Evolutionary conservation across 2,113 vertebrate species (phyloP).

Genomic region (Romanogobio albipinnatus): DNA sequence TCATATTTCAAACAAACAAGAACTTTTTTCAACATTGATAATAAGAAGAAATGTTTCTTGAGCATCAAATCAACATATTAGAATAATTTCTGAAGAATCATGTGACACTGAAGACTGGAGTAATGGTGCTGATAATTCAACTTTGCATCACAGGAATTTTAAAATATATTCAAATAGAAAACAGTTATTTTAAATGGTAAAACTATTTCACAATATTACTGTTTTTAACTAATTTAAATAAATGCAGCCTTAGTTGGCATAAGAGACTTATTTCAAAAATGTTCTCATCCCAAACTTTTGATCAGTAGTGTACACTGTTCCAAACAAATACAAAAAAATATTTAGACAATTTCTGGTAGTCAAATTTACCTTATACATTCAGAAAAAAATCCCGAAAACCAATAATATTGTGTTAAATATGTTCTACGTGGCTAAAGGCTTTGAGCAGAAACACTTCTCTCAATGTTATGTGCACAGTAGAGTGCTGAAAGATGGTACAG

Average conservation of each 20-base stretch:
- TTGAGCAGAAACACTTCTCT: background rate
- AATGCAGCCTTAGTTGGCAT: background rate
- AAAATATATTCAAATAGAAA: background rate
- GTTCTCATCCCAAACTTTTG: background rate
- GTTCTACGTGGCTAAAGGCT: background rate
- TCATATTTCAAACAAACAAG: background rate
- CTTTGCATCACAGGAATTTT: background rate
- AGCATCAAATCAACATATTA: background rate
- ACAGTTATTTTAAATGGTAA: too few relatives aligned
- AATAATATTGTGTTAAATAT: background rate
- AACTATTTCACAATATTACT: background rate
- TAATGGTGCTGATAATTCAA: background rate
- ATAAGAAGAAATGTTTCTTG: background rate
- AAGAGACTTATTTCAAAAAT: too few relatives aligned
- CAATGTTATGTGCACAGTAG: background rate
- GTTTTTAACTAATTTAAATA: background rate
- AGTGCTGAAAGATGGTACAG: background rate
- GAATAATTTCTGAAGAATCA: background rate
- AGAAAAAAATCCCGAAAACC: background rate
- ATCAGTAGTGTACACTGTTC: background rate
- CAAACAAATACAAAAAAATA: background rate
- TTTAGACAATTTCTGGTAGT: background rate
- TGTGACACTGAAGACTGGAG: background rate
- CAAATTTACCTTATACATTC: background rate
- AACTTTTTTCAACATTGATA: background rate